Conservation (phyloP, 2,797 vertebrate species). For the Ambastaia sidthimunki region DNA sequence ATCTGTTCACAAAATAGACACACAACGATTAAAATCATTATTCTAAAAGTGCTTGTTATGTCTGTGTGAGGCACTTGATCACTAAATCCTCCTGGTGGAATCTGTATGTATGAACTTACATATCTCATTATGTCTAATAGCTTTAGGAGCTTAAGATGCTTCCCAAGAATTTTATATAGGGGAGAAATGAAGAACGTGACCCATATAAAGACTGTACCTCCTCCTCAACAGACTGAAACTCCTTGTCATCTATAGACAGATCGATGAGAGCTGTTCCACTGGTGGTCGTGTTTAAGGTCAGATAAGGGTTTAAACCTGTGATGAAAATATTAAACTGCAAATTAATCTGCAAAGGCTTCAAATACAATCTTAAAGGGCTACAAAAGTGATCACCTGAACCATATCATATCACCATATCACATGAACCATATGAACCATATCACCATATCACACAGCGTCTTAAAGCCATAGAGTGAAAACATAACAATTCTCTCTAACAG, state of each 20-base stretch:
- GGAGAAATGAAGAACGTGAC: neutral
- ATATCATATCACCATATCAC: no score
- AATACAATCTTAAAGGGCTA: neutral
- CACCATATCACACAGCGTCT: no score
- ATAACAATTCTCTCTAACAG: no score
- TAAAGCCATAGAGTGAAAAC: no score
- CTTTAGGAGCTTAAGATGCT: neutral
- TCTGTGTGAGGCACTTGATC: neutral
- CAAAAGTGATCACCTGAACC: no score
- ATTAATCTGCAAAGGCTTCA: constrained; percentile 3
- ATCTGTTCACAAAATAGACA: constrained; percentile 63
- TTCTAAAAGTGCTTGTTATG: neutral
- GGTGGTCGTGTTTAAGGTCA: constrained; percentile 95
- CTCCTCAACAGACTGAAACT: constrained; percentile 96
- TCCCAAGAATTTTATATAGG: neutral
- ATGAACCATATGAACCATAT: no score
- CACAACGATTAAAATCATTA: neutral
- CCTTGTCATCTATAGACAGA: constrained; percentile 93
- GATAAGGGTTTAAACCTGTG: constrained; percentile 92
- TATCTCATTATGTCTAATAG: neutral
- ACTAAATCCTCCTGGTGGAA: neutral
- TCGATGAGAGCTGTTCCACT: constrained; percentile 95
- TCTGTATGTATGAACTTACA: no score
- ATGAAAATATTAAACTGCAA: constrained; percentile 6
- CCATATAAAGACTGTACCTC: constrained; percentile 77